phyloP scores from a whole-genome alignment of 2,888 invertebrate species.

The Blastobasis adustella region DNA sequence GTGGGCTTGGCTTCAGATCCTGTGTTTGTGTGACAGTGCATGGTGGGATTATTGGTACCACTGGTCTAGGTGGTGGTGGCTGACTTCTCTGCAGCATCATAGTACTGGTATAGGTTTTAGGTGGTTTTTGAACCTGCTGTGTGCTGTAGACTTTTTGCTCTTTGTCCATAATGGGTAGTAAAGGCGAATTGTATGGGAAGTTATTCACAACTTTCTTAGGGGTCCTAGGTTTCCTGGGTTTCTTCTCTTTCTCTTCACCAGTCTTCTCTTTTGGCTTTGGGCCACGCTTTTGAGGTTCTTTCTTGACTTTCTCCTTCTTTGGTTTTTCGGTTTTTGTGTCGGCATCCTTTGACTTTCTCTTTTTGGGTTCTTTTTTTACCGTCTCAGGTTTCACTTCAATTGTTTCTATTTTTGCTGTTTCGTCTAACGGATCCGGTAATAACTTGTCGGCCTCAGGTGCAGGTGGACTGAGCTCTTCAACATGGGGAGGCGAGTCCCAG shows the following conservation, averaged over 20 bases:
- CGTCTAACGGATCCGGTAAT: slow-evolving; percentile 17
- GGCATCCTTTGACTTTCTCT: slow-evolving; percentile 34
- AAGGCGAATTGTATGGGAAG: slow-evolving; percentile 43
- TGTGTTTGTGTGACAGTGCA: slow-evolving; percentile 5
- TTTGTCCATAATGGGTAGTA: slow-evolving; percentile 37
- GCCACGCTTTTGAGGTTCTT: slow-evolving; percentile 20
- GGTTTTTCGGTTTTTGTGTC: slow-evolving; percentile 34
- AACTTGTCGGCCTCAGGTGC: slow-evolving; percentile 18
- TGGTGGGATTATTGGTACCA: background rate
- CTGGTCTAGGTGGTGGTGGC: background rate
- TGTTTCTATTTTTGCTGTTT: slow-evolving; percentile 3
- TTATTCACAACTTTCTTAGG: slow-evolving; percentile 31
- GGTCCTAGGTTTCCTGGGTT: slow-evolving; percentile 46
- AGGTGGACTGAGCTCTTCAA: slow-evolving; percentile 19
- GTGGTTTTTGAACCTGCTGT: background rate
- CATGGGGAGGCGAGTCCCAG: slow-evolving; percentile 56
- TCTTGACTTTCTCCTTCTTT: slow-evolving; percentile 27
- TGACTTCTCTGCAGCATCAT: slow-evolving; percentile 4
- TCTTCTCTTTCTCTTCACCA: slow-evolving; percentile 37
- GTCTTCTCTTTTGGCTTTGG: slow-evolving; percentile 24
- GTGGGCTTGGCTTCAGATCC: slow-evolving; percentile 8
- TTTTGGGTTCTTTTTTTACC: slow-evolving; percentile 40
- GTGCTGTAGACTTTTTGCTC: slow-evolving; percentile 10
- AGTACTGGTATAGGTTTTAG: slow-evolving; percentile 4
- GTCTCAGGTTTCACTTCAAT: slow-evolving; percentile 6